Base-by-base conservation (phyloP, 2,113 vertebrate genomes). In the Proterorhinus semilunaris region DNA sequence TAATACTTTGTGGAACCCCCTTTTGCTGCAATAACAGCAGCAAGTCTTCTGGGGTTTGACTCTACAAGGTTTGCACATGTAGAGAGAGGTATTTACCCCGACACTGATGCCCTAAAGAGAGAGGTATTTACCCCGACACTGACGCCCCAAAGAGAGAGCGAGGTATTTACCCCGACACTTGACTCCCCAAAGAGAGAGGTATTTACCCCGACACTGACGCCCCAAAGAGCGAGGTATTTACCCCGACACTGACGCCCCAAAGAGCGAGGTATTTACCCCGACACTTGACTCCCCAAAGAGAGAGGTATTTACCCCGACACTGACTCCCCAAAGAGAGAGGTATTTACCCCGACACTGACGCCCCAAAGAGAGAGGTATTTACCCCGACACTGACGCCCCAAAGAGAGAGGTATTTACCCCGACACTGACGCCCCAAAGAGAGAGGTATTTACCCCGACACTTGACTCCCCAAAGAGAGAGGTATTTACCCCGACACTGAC, bases 91-190 rank as follows among this genome's bases (percentile, higher is more conserved):
- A n/a, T n/a, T n/a, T n/a, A n/a, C n/a, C n/a, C n/a, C n/a, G n/a
- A n/a, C n/a, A n/a, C n/a, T n/a, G n/a, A n/a, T n/a, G n/a, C n/a
- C n/a, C n/a, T n/a, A n/a, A n/a, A 21, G 21, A 75, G 95, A 98
- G 66, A 42, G 58, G 58, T 44, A 42, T 36, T 36, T 36, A 36
- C 27, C 27, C 0, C 3, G 27, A 36, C 21, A 21, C 21, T n/a
- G n/a, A n/a, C 21, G 21, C 83, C 96, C 97, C 1, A 95, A 96
- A 75, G 95, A 98, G 66, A 42, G 58, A n/a, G n/a, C n/a, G n/a
- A n/a, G n/a, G 58, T 44, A 42, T 36, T 36, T 36, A 36, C 27
- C 27, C 0, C 3, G 27, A 36, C 21, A 21, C 21, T 2, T 1
- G 21, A n/a, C n/a, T 94, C 83, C 96, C 97, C 1, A 95, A 96